Conservation (phyloP, 2,797 vertebrate genomes). For the Pseudomugil tenellus region DNA sequence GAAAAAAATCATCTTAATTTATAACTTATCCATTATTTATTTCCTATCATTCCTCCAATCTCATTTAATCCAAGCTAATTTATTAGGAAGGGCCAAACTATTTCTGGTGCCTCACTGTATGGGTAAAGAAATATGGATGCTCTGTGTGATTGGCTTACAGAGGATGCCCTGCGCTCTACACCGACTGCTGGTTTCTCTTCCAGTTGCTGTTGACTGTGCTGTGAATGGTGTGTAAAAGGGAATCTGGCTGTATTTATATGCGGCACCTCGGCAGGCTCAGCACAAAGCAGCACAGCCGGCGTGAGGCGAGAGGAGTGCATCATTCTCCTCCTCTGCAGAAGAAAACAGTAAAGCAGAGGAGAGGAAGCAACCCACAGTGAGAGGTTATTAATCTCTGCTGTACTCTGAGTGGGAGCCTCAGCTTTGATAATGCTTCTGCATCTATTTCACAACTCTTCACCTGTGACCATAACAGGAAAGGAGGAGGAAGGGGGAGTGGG, state of each 20-base stretch:
- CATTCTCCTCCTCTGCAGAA: conserved; percentile 46
- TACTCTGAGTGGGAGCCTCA: conserved; percentile 50
- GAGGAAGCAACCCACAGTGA: conserved; percentile 60
- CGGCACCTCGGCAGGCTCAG: conserved; percentile 13
- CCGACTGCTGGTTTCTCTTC: conserved; percentile 12
- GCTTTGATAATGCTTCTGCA: conserved; percentile 53
- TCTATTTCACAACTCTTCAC: conserved; percentile 59
- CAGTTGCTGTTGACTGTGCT: conserved; percentile 4
- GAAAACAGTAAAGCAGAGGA: conserved; percentile 46
- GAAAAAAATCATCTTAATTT: no score
- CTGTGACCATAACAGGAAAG: conserved; percentile 1
- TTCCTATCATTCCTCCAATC: no score
- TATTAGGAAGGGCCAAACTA: no score
- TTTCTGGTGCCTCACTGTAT: no score
- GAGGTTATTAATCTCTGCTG: conserved; percentile 76
- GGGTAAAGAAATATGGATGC: no score
- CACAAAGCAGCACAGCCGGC: conserved; percentile 15
- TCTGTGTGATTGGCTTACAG: conserved; percentile 34
- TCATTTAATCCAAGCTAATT: no score
- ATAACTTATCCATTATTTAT: no score
- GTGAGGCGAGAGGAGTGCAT: conserved; percentile 40
- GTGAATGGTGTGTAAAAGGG: background rate
- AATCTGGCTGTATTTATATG: conserved; percentile 11
- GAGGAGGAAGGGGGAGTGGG: background rate
- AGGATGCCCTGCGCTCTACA: background rate